Evolutionary conservation across 1,140 invertebrate species (phyloP).

Genomic region (Drosophila orosa): DNA sequence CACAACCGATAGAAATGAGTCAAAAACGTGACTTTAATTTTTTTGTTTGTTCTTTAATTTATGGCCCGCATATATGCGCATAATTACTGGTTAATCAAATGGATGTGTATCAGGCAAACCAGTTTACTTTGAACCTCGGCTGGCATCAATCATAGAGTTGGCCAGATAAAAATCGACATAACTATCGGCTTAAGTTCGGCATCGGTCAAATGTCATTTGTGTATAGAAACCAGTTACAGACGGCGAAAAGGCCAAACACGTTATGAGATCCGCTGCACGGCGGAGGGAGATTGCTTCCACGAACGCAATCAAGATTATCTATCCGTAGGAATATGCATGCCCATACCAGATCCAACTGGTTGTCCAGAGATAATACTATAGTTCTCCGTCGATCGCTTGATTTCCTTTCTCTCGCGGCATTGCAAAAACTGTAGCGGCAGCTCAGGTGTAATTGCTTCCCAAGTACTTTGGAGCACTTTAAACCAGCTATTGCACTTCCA

Average conservation of each 20-base stretch:
- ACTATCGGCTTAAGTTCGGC: slow-evolving; percentile 15
- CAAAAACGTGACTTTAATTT: slow-evolving; percentile 72
- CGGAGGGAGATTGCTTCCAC: slow-evolving; percentile 25
- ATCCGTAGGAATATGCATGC: slow-evolving; percentile 27
- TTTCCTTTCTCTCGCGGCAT: slow-evolving; percentile 26
- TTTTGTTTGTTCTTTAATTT: slow-evolving; percentile 62
- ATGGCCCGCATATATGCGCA: slow-evolving; percentile 47
- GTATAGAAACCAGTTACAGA: slow-evolving; percentile 39
- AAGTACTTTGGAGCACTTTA: slow-evolving; percentile 14
- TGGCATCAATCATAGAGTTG: slow-evolving; percentile 24
- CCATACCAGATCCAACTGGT: slow-evolving; percentile 47
- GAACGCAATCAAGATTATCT: slow-evolving; percentile 45
- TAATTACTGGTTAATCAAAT: slow-evolving; percentile 32
- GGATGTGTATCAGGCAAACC: slow-evolving; percentile 41
- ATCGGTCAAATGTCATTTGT: slow-evolving; percentile 45
- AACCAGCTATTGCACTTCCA: slow-evolving; percentile 13
- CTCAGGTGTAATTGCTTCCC: slow-evolving; percentile 36
- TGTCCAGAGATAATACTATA: slow-evolving; percentile 46
- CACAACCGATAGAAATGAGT: slow-evolving; percentile 51
- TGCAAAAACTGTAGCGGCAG: slow-evolving; percentile 20
- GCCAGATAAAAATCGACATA: slow-evolving; percentile 11
- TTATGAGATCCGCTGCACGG: slow-evolving; percentile 35
- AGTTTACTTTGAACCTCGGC: slow-evolving; percentile 5
- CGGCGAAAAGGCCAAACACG: slow-evolving; percentile 26
- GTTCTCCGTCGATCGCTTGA: slow-evolving; percentile 27